phyloP scores from a whole-genome alignment of 1,140 invertebrate genomes.

The Gonioctena quinquepunctata region DNA sequence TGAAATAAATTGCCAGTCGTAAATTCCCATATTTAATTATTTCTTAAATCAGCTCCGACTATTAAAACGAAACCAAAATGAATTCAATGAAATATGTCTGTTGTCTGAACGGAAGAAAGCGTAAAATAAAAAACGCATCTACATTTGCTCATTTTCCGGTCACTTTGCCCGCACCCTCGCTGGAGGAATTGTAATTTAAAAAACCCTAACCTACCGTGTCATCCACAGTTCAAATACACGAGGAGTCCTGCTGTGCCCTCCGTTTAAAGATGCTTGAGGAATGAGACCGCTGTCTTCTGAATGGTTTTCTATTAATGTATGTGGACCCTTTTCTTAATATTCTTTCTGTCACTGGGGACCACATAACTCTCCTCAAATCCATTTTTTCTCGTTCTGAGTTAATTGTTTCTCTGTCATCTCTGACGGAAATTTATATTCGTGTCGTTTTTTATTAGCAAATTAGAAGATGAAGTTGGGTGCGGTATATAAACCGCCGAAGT shows the following conservation, averaged over 20 bases:
- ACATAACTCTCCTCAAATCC: not conserved
- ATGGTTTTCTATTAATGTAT: conserved; percentile 1
- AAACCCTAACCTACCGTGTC: conserved; percentile 1
- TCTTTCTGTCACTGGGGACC: not conserved
- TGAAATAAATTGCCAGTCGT: not conserved
- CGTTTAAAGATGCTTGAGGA: not conserved
- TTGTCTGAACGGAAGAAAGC: not conserved
- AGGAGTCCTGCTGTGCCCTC: not conserved
- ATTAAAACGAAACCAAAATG: not conserved
- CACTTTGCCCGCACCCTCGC: not conserved
- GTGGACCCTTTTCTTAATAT: not conserved
- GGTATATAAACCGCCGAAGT: not conserved
- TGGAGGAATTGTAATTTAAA: conserved; percentile 4
- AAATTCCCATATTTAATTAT: not conserved
- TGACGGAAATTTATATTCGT: not conserved
- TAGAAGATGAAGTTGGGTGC: not conserved
- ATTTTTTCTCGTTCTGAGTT: not conserved
- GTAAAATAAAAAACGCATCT: not conserved
- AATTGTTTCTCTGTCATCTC: conserved; percentile 1
- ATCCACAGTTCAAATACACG: not conserved
- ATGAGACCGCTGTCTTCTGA: conserved; percentile 1
- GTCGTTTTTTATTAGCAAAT: not conserved
- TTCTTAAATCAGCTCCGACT: not conserved
- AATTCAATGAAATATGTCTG: not conserved
- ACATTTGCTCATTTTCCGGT: not conserved